Evolutionary conservation across 2,113 vertebrate species (phyloP), one percentile per base, ranked within the genome.

Genomic region (Centropus bengalensis): DNA sequence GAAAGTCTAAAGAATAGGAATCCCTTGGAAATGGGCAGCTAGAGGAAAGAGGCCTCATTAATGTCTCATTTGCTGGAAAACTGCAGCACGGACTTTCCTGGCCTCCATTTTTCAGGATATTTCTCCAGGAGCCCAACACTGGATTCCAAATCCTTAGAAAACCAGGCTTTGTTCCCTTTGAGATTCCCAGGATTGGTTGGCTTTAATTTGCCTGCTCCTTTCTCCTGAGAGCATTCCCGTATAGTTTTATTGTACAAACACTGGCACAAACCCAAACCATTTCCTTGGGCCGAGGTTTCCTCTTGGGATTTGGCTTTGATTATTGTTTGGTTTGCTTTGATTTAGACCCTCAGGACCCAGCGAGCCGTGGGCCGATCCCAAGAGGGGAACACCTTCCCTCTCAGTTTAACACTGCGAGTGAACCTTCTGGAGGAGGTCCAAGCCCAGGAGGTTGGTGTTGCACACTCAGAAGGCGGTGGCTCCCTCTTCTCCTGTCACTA

Each of bases 321-420:
- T 27, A 1, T 23, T 1, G 19, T 33, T 47, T 28, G 64, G 47
- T 32, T 19, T 28, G 4, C 75, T 84, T 73, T 63, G 2, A 21
- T 96, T 77, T 93, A 99, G 99, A 97, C 83, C 76, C 96, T 99
- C 33, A 97, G 96, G 95, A 97, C 99, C 87, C 99, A 99, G 96
- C 97, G 87, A 76, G 96, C 98, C 28, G 97, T 96, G 8, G 98
- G 99, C 51, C 97, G 68, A 92, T 97, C 97, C 96, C 98, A 68
- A 88, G 97, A 97, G 1, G 98, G 98, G 10, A 91, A 97, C 54
- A 95, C 92, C 17, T 98, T 99, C 74, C 99, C 98, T 3, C 96
- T 99, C 86, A 99, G 98, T 69, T 85, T 99, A 44, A 99, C 98
- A 79, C 98, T 99, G 86, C 98, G 98, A 70, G 36, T 92, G 47